Base-by-base conservation (phyloP, 2,888 invertebrate species). In the Xestia rhomboidea region DNA sequence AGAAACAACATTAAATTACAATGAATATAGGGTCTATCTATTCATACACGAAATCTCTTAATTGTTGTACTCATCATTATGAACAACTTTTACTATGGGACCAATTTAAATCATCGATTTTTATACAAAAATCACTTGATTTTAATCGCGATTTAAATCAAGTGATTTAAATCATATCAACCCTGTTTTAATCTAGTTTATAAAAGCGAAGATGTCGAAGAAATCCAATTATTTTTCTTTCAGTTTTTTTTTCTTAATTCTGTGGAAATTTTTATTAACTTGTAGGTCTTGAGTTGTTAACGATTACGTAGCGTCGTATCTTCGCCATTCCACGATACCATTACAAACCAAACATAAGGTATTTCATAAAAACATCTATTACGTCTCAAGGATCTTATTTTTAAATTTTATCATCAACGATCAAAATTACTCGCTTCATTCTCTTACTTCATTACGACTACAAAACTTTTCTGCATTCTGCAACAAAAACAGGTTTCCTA, bases 341-440 rank as follows among this genome's bases (percentile, higher is more conserved):
- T 38, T 57, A n/a, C 7, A 34, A 21, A n/a, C 7, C 21, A 30
- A 21, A 13, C 3, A 41, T 41, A 34, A 24, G 15, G 3, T 44
- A 72, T 62, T 51, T 10, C 18, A 51, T 44, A 81, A 34, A 27
- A 62, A n/a, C 5, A 38, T 64, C 18, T 54, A 49, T 75, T 57
- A 57, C n/a, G 18, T 13, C 7, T 0, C 3, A 76, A 44, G 30
- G 38, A 11, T 41, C 21, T 1, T 60, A 54, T 66, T 51, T 30
- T 62, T 44, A 49, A 21, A 69, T 49, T 38, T 51, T 66, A 66
- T 69, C 24, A 49, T 54, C 41, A 24, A 24, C n/a, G 54, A 85
- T 67, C 60, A 75, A 71, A 82, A 66, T 69, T 4, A 66, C 62
- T 82, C n/a, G 21, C 18, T n/a, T 30, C 21, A 51, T 81, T 67